A percentile compares a stretch with the other conserved stretches of the same genome.
These are phyloP conservation scores for Eulithis prunata DNA, from an alignment of 2,888 invertebrate species.

Conservation along the genomic window DNA sequence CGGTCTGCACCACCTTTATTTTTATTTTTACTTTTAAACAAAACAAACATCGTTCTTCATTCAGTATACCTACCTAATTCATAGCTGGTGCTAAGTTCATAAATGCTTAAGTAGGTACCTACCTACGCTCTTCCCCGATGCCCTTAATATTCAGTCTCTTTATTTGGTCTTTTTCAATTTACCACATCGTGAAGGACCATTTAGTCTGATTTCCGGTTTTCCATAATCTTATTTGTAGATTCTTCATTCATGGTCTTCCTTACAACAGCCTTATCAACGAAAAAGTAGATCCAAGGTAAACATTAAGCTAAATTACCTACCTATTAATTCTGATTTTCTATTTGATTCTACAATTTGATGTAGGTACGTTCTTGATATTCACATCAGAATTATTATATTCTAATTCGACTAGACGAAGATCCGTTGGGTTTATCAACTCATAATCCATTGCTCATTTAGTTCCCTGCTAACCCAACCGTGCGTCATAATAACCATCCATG, in stretches of 20 bases:
- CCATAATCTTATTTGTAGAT: not conserved
- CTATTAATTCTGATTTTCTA: no score
- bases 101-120: no score
- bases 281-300: no score
- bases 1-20: not conserved
- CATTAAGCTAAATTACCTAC: no score
- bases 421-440: not conserved
- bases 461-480: conserved; percentile 32
- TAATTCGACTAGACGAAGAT: not conserved
- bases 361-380: no score
- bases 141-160: conserved; percentile 18
- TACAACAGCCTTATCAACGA: not conserved
- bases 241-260: not conserved
- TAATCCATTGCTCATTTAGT: not conserved
- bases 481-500: conserved; percentile 53
- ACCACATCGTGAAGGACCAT: conserved; percentile 9
- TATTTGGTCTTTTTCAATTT: conserved; percentile 8
- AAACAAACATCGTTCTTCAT: no score
- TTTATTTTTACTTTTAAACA: no score
- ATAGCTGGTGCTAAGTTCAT: no score
- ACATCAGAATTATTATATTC: not conserved
- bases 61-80: no score
- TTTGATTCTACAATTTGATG: no score
- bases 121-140: conserved; percentile 3
- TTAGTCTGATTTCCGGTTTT: conserved; percentile 13